Conservation (phyloP, 2,113 vertebrate genomes). For the Crotalus helleri region DNA sequence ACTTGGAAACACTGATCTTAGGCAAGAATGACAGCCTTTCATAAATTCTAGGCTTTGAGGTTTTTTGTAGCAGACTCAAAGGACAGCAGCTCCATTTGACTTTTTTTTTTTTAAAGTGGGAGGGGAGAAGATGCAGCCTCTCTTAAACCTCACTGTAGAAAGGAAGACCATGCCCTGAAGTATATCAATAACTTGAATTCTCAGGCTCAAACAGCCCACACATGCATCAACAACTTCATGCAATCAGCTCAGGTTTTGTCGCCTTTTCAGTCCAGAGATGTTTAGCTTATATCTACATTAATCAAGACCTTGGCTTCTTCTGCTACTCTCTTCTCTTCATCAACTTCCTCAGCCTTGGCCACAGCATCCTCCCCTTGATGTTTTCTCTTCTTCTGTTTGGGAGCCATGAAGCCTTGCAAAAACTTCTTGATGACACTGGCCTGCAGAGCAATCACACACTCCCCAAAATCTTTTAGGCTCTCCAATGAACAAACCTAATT, state of each 20-base stretch:
- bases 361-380: slow-evolving; percentile 80
- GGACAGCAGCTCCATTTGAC: background rate
- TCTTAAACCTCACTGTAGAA: background rate
- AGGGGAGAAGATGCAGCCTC: background rate
- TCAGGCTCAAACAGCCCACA: background rate
- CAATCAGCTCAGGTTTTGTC: background rate
- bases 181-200: background rate
- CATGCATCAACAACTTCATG: background rate
- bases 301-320: slow-evolving; percentile 89
- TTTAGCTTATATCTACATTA: background rate
- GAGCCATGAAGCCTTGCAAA: slow-evolving; percentile 98
- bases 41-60: background rate
- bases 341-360: slow-evolving; percentile 85
- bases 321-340: slow-evolving; percentile 94
- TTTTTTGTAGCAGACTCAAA: background rate
- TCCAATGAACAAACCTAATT: slow-evolving; percentile 81
- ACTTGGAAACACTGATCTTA: background rate
- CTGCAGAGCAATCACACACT: slow-evolving; percentile 89
- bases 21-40: background rate
- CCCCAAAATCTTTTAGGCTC: slow-evolving; percentile 90
- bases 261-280: background rate
- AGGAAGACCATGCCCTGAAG: background rate
- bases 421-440: slow-evolving; percentile 95
- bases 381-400: slow-evolving; percentile 92
- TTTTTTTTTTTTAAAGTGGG: background rate